Evolutionary conservation across 2,797 vertebrate genomes (phyloP).

Genomic region (Xenopus petersii): DNA sequence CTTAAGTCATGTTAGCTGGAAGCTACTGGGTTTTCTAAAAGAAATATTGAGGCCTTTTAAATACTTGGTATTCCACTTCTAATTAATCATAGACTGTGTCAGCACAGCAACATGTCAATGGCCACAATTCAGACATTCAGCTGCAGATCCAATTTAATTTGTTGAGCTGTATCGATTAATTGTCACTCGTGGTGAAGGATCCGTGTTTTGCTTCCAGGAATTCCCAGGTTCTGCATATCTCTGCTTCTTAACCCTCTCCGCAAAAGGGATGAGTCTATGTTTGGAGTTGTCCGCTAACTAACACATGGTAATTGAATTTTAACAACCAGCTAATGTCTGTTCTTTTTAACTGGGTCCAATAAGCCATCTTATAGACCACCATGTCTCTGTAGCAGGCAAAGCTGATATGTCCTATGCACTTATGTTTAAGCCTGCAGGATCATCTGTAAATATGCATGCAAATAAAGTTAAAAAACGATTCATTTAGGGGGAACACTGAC

Average conservation of each 20-base stretch:
- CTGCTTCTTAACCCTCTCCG: conserved; percentile 35
- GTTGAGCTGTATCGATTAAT: conserved; percentile 91
- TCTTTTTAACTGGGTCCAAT: too few relatives aligned
- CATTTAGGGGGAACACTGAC: too few relatives aligned
- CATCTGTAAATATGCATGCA: too few relatives aligned
- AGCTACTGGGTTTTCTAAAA: conserved; percentile 42
- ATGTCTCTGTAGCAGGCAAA: too few relatives aligned
- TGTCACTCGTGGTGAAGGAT: conserved; percentile 82
- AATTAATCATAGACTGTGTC: conserved; percentile 80
- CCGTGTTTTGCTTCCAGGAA: conserved; percentile 69
- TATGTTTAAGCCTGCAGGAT: too few relatives aligned
- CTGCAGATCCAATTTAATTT: conserved; percentile 91
- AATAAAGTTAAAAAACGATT: too few relatives aligned
- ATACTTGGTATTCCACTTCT: conserved; percentile 69
- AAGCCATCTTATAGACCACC: too few relatives aligned
- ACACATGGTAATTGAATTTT: too few relatives aligned
- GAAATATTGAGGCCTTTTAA: conserved; percentile 45
- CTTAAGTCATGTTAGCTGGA: conserved; percentile 19
- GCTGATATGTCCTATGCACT: too few relatives aligned
- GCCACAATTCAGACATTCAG: conserved; percentile 69
- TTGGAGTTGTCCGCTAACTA: too few relatives aligned
- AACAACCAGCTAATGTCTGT: too few relatives aligned
- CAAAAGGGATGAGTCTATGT: not conserved
- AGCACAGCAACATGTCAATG: conserved; percentile 78
- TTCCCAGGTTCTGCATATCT: conserved; percentile 48